These are phyloP conservation scores for Parauchenoglanis punctatus DNA, from an alignment of 2,797 vertebrate genomes.

Conservation along the genomic window DNA sequence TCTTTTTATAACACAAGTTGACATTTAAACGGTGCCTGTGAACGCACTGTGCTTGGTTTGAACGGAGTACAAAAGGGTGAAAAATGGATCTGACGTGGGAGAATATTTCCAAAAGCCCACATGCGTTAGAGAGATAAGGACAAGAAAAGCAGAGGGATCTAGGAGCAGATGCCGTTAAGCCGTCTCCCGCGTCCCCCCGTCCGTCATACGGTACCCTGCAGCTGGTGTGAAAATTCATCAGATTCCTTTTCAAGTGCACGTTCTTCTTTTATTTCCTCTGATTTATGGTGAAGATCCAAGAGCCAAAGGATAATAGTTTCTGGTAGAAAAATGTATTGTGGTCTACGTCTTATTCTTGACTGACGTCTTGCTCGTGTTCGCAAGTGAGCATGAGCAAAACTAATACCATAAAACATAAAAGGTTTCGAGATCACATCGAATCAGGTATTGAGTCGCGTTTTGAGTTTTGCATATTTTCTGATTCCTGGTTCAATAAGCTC, in stretches of 20 bases:
- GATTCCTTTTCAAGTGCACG: conserved; percentile 31
- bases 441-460: too few relatives aligned
- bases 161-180: conserved; percentile 43
- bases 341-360: neutral
- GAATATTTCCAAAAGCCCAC: conserved; percentile 24
- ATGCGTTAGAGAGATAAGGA: neutral
- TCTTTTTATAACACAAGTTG: conserved; percentile 52
- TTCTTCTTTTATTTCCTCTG: conserved; percentile 18
- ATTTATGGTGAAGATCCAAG: conserved; percentile 61
- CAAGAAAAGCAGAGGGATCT: neutral
- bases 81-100: conserved; percentile 17
- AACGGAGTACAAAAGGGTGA: conserved; percentile 13
- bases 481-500: too few relatives aligned
- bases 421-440: too few relatives aligned
- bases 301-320: conserved; percentile 58
- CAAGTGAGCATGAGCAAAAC: neutral
- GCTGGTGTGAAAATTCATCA: conserved; percentile 49
- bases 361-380: neutral
- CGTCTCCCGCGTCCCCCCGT: conserved; percentile 59
- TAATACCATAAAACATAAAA: neutral
- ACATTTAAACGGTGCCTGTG: conserved; percentile 46
- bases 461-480: too few relatives aligned
- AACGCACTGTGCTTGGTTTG: conserved; percentile 1
- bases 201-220: conserved; percentile 56
- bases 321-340: conserved; percentile 52